phyloP scores from a whole-genome alignment of 2,113 vertebrate genomes.

The Hippopotamus amphibius region DNA sequence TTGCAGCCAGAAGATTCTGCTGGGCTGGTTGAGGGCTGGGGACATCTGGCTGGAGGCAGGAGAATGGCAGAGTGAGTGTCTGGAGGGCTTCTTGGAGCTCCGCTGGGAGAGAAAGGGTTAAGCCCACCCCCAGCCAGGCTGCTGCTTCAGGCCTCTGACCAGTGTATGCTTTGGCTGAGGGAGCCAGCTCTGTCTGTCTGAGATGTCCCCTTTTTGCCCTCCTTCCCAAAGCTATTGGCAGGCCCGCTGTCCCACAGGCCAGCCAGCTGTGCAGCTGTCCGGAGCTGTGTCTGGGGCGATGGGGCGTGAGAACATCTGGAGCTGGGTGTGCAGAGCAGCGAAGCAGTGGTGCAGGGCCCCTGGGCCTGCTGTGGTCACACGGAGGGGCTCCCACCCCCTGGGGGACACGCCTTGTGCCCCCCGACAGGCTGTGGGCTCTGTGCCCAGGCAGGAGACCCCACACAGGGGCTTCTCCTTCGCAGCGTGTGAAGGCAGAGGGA shows the following conservation, averaged over 20 bases:
- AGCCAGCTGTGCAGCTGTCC: slow-evolving; percentile 71
- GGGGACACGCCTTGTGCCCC: fast-evolving
- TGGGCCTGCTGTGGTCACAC: not conserved
- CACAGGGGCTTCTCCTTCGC: fast-evolving
- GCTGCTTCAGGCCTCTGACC: not conserved
- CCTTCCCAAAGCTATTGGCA: slow-evolving; percentile 34
- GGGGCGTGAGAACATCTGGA: slow-evolving; percentile 70
- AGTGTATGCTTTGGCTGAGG: slow-evolving; percentile 13
- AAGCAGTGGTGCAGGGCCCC: not conserved
- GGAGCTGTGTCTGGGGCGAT: slow-evolving; percentile 21
- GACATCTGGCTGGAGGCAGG: not conserved
- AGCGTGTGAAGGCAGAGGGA: not conserved
- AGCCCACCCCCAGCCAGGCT: not conserved
- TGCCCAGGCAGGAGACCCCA: fast-evolving
- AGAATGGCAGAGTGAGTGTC: not conserved
- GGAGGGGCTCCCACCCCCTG: not conserved
- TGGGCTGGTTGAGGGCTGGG: fast-evolving
- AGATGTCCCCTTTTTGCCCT: slow-evolving; percentile 45
- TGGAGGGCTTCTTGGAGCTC: not conserved
- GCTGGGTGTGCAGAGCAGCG: not conserved
- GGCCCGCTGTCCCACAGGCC: not conserved
- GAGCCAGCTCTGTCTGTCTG: slow-evolving; percentile 3
- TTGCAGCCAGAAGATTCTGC: not conserved
- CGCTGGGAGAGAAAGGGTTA: slow-evolving; percentile 24
- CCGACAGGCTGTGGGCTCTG: not conserved